A percentile compares a stretch with the other conserved stretches of the same genome.
phyloP scores from a whole-genome alignment of 2,797 vertebrate species.

The Agapornis canus region DNA sequence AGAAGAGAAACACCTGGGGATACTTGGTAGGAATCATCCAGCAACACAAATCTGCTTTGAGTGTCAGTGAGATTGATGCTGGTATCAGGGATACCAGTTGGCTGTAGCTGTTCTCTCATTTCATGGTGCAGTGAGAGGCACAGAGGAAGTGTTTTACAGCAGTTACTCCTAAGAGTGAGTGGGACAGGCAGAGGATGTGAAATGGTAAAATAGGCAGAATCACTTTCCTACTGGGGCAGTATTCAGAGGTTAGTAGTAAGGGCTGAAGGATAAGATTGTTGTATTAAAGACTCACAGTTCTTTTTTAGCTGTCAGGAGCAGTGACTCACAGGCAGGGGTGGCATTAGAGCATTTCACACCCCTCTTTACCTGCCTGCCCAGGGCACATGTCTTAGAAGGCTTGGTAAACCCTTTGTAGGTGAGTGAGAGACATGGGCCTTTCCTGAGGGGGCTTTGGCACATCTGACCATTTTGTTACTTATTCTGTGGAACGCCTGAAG shows the following conservation, averaged over 20 bases:
- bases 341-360: not conserved
- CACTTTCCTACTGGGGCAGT: not conserved
- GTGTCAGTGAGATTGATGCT: not conserved
- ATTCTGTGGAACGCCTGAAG: not conserved
- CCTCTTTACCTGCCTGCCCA: not conserved
- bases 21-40: constrained; percentile 70
- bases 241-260: not conserved
- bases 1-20: constrained; percentile 76
- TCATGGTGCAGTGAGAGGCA: not conserved
- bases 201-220: not conserved
- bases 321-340: not conserved
- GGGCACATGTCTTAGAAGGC: not conserved
- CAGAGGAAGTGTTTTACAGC: not conserved
- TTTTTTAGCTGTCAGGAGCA: not conserved
- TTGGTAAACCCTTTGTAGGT: not conserved
- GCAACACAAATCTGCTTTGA: not conserved
- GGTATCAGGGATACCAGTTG: not conserved
- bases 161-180: not conserved
- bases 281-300: not conserved
- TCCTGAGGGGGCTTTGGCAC: not conserved
- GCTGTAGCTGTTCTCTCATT: not conserved
- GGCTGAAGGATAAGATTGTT: not conserved
- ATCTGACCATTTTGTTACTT: not conserved
- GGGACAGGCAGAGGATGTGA: not conserved
- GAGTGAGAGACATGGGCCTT: not conserved